These are phyloP conservation scores for Monochamus saltuarius DNA, from an alignment of 1,140 invertebrate species.

Conservation along the genomic window DNA sequence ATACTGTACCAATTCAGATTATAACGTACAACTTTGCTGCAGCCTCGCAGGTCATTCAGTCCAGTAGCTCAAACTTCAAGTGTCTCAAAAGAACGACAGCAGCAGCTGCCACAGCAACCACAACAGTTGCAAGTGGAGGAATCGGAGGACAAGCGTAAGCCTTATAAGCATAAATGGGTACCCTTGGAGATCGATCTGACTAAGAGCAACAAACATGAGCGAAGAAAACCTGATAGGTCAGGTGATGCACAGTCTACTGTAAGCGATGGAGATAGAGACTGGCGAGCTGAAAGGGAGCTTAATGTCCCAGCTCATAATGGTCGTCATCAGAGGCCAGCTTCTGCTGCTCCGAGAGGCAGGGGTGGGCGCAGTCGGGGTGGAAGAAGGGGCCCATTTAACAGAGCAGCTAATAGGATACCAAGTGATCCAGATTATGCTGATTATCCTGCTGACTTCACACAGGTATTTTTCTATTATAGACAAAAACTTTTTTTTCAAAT, in stretches of 20 bases:
- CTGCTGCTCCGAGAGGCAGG: slow-evolving; percentile 39
- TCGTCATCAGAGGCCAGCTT: slow-evolving; percentile 37
- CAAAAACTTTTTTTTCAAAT: slow-evolving; percentile 24
- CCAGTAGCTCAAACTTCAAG: slow-evolving; percentile 7
- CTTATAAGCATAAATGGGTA: slow-evolving; percentile 74
- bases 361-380: slow-evolving; percentile 41
- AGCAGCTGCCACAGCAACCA: slow-evolving; percentile 6
- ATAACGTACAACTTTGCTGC: slow-evolving; percentile 3
- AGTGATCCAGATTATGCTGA: slow-evolving; percentile 55
- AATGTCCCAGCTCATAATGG: slow-evolving; percentile 18
- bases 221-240: slow-evolving; percentile 25
- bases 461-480: slow-evolving; percentile 18
- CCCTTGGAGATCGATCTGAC: slow-evolving; percentile 70
- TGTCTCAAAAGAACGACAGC: slow-evolving; percentile 3
- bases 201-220: slow-evolving; percentile 49
- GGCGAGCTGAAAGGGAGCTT: slow-evolving; percentile 38
- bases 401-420: slow-evolving; percentile 33
- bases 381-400: slow-evolving; percentile 40
- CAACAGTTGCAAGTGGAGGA: slow-evolving; percentile 22
- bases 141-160: slow-evolving; percentile 46
- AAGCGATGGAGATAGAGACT: slow-evolving; percentile 47
- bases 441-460: slow-evolving; percentile 47
- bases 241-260: slow-evolving; percentile 46
- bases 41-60: slow-evolving; percentile 3
- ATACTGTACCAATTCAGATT: not conserved